Base-by-base conservation (phyloP, 37 sponge, comb jelly and placozoan species). In the Agelas oroides region DNA sequence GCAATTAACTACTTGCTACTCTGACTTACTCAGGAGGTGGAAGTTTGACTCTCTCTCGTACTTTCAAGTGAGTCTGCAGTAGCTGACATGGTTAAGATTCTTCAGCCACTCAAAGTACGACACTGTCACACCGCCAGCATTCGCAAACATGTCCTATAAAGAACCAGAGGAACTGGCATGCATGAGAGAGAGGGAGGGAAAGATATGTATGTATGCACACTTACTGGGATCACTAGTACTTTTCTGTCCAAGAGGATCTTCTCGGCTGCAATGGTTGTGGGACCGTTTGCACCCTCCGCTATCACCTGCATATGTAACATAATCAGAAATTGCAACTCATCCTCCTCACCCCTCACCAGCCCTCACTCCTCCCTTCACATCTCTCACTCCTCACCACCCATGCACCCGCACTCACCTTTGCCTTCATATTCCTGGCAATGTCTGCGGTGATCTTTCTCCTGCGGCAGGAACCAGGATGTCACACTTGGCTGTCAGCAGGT, bases 31-130 rank as follows among this genome's bases (percentile, higher is more conserved):
- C 3, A 99, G 86, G 8, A 99, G 89, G 55, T 93, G 82, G 54
- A 88, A 85, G 92, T 99, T 99, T 59, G 91, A 79, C 37, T 97
- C 97, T 56, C 85, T 70, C 89, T 99, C 99, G 70, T 99, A 95
- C 75, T 97, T 95, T 83, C 96, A 97, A 23, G 93, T 92, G n/a
- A 99, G 86, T 35, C 94, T 76, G 1, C 99, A 97, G 65, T 88
- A 99, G 62, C 95, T 95, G 77, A 99, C 99, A 84, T 99, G 99
- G 86, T 96, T 99, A 28, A 99, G 80, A 58, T 99, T 99, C 91
- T 99, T 99, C 54, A 99, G 82, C 99, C 99, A 99, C 86, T 99
- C 99, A 84, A 99, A 99, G 87, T 99, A 99, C 13, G 97, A 96
- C 77, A 99, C 99, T 27, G 99, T 99, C 79, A 99, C 99, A 81